Evolutionary conservation across 2,113 vertebrate species (phyloP).

Genomic region (Aramus guarauna): DNA sequence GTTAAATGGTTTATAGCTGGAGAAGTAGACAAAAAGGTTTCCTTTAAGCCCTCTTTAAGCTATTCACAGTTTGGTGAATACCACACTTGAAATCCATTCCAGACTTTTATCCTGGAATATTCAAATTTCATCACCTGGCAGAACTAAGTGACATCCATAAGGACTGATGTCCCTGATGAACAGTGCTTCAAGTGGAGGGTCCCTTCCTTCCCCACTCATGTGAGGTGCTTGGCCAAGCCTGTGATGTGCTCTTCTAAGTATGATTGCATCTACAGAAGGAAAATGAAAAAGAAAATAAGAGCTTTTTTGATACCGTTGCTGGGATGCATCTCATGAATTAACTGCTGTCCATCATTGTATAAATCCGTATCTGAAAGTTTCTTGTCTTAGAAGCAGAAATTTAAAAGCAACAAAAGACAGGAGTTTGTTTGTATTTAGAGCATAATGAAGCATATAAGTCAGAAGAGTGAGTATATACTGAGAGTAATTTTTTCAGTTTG

Average conservation of each 20-base stretch:
- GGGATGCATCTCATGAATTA: neutral
- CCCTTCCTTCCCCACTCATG: neutral
- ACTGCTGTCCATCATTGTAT: neutral
- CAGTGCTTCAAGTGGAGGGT: neutral
- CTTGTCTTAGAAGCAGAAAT: neutral
- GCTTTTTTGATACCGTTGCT: neutral
- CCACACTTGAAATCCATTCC: neutral
- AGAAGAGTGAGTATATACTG: neutral
- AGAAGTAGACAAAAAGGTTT: neutral
- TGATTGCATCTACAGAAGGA: neutral
- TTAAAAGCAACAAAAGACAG: neutral
- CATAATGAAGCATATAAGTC: neutral
- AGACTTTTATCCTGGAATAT: neutral
- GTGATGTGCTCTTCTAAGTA: neutral
- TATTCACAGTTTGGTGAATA: neutral
- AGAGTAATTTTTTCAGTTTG: neutral
- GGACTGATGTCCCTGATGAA: neutral
- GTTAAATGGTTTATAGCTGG: neutral
- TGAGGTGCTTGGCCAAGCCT: neutral
- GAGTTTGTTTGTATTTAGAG: neutral
- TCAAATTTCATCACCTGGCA: neutral
- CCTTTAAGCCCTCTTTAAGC: neutral
- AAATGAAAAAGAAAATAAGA: neutral
- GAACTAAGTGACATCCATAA: neutral
- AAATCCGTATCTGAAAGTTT: neutral